These are phyloP conservation scores for Scrobipalpa atriplicella DNA, from an alignment of 2,888 invertebrate genomes.

Conservation along the genomic window DNA sequence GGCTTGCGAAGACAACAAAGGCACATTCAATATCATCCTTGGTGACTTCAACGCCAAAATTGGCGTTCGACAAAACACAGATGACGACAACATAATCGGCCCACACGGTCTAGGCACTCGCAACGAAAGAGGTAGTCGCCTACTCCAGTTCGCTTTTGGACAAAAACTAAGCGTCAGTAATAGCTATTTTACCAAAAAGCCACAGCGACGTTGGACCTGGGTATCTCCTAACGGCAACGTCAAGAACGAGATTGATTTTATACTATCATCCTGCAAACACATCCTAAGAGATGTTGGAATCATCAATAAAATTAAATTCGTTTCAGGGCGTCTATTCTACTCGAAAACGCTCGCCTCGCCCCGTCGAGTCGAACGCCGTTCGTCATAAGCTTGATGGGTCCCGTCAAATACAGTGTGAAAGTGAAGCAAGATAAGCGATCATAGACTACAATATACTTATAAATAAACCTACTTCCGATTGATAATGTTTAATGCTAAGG, in stretches of 20 bases:
- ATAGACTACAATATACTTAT: too few relatives aligned
- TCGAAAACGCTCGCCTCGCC: too few relatives aligned
- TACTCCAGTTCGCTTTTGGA: conserved; percentile 12
- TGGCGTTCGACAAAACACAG: not conserved
- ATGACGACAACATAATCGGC: conserved; percentile 1
- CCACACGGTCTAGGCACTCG: conserved; percentile 1
- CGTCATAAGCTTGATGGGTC: too few relatives aligned
- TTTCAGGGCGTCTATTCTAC: too few relatives aligned
- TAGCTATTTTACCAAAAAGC: not conserved
- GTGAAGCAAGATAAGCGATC: too few relatives aligned
- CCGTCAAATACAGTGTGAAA: too few relatives aligned
- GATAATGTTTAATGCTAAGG: too few relatives aligned
- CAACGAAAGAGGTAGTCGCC: conserved; percentile 12
- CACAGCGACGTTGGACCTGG: conserved; percentile 4
- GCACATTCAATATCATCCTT: conserved; percentile 14
- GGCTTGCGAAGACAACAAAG: not conserved
- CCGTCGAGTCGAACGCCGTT: too few relatives aligned
- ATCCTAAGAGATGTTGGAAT: not conserved
- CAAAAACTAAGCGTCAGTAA: not conserved
- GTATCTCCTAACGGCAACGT: not conserved
- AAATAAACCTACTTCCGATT: too few relatives aligned
- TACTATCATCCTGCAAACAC: not conserved
- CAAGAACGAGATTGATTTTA: too few relatives aligned
- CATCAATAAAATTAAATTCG: not conserved
- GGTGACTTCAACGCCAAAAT: conserved; percentile 21